Base-by-base conservation (phyloP, 2,888 invertebrate genomes). In the Morpho deidamia region DNA sequence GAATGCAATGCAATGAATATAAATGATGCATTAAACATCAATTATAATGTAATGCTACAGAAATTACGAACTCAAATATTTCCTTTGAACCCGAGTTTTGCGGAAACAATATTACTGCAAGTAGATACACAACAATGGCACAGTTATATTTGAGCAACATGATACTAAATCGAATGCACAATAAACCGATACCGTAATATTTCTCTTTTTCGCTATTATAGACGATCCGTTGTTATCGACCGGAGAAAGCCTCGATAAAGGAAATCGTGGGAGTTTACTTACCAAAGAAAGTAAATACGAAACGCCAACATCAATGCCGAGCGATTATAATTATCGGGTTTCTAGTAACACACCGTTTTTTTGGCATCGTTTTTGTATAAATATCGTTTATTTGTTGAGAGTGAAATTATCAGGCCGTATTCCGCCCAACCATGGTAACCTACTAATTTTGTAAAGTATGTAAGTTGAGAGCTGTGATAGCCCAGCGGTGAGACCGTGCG, bases 211-310 rank as follows among this genome's bases (percentile, higher is more conserved):
- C 70, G 66, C 70, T 64, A 73, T 81, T 76, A 78, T 74, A 72
- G 75, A 72, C 71, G 72, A 74, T 81, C 74, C 70, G 71, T 78
- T 82, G 71, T 82, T 82, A 82, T 81, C 78, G 75, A 63, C 61
- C 69, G 74, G 80, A 78, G 86, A 86, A 85, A 83, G 83, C 81
- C 68, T 74, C 73, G 72, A 83, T 83, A 75, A 73, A 80, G 81
- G 80, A 85, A 85, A 87, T 84, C 87, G 87, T 88, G 87, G 81
- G 87, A 88, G 74, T 70, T 63, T 59, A 51, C 67, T 70, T 67
- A 55, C 53, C 66, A 74, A 82, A 74, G 83, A 86, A 84, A 83
- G 82, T 79, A 74, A 70, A 68, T 68, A 75, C 65, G 70, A 72
- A 72, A 72, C 70, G 67, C 60, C 61, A 69, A 68, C 68, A 67